phyloP scores from a whole-genome alignment of 2,888 invertebrate species.

The Fragum fragum region DNA sequence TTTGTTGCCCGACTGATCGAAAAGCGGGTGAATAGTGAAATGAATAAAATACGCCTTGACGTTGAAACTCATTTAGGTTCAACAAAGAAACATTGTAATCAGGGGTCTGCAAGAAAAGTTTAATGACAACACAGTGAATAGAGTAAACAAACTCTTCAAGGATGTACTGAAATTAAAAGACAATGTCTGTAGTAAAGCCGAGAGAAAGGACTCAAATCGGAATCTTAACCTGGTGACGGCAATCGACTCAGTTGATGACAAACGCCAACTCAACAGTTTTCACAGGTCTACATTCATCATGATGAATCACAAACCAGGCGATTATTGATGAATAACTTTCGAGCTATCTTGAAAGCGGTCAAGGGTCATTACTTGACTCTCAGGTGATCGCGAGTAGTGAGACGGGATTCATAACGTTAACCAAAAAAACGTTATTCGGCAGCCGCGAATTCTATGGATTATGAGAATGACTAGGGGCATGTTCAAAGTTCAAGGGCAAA shows the following conservation, averaged over 20 bases:
- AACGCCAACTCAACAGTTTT: conserved; percentile 3
- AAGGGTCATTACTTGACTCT: background rate
- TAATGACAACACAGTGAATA: background rate
- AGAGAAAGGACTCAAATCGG: background rate
- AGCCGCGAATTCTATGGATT: no score
- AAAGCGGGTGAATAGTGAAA: conserved; percentile 15
- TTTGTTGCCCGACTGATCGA: background rate
- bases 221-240: conserved; percentile 19
- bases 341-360: background rate
- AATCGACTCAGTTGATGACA: conserved; percentile 7
- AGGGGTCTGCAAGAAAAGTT: background rate
- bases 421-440: conserved; percentile 2
- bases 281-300: conserved; percentile 11
- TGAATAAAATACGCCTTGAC: background rate
- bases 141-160: conserved; percentile 8
- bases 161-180: conserved; percentile 5
- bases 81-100: conserved; percentile 6
- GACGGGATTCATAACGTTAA: background rate
- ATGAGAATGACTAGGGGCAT: no score
- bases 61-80: conserved; percentile 1
- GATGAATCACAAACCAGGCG: background rate
- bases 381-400: background rate
- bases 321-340: conserved; percentile 1
- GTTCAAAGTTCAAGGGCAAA: no score
- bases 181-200: background rate